Evolutionary conservation across 2,797 vertebrate species (phyloP).

Genomic region (Syndactyla subalaris): DNA sequence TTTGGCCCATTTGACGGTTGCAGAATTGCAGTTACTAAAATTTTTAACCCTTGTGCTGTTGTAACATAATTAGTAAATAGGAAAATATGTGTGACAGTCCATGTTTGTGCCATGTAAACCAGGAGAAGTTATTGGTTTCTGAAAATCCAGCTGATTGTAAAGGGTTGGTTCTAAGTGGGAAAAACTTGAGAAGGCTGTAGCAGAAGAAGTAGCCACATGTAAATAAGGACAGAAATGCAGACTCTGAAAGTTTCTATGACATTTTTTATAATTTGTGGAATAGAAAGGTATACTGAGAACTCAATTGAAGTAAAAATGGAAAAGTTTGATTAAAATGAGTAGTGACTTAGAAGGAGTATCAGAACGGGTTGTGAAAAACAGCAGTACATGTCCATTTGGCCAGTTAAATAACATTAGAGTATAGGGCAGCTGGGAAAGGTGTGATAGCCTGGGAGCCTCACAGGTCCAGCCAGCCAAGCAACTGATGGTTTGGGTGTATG

Average conservation of each 20-base stretch:
- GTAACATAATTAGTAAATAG: background rate
- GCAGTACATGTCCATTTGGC: background rate
- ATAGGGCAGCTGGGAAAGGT: background rate
- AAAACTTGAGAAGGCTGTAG: background rate
- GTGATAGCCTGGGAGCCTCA: background rate
- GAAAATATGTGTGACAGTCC: background rate
- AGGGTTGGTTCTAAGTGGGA: background rate
- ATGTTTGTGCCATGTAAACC: background rate
- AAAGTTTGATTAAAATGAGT: background rate
- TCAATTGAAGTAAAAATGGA: background rate
- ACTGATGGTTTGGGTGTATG: background rate
- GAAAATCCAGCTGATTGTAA: background rate
- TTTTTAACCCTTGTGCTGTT: background rate
- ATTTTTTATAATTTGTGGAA: background rate
- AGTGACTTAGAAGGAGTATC: background rate
- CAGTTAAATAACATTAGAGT: background rate
- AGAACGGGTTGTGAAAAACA: background rate
- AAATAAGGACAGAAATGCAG: background rate
- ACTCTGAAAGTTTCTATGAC: background rate
- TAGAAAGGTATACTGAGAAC: background rate
- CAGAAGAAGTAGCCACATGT: background rate
- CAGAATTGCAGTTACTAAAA: background rate
- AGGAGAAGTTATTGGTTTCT: background rate
- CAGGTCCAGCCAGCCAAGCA: background rate
- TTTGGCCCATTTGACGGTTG: background rate